Evolutionary conservation across 2,888 invertebrate species (phyloP).

Genomic region (Sisyra terminalis): DNA sequence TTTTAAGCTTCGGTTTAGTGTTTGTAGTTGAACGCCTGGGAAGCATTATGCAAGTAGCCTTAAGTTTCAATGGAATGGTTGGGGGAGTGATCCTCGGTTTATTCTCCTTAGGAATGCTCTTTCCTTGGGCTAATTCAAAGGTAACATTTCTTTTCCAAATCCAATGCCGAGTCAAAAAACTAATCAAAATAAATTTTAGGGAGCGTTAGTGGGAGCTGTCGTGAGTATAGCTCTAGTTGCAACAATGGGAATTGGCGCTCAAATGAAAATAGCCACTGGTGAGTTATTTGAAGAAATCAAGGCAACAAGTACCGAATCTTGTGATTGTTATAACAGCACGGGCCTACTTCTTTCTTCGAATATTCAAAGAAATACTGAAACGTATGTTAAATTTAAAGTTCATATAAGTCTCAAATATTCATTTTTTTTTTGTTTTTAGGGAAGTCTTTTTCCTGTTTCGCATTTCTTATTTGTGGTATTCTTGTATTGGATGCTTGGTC

Average conservation of each 20-base stretch:
- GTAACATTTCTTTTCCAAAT: constrained; percentile 24
- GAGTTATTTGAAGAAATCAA: constrained; percentile 25
- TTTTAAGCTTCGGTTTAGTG: constrained; percentile 46
- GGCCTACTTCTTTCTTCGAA: neutral
- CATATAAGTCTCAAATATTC: neutral
- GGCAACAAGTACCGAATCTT: constrained; percentile 34
- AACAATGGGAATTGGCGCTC: constrained; percentile 51
- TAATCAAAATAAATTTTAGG: constrained; percentile 25
- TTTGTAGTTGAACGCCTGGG: constrained; percentile 78
- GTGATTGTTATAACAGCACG: constrained; percentile 29
- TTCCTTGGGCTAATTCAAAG: constrained; percentile 73
- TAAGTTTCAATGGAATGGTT: constrained; percentile 78
- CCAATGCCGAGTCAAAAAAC: neutral
- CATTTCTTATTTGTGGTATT: constrained; percentile 85
- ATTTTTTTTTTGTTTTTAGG: constrained; percentile 15
- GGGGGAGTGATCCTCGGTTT: constrained; percentile 78
- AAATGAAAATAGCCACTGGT: constrained; percentile 34
- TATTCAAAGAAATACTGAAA: neutral
- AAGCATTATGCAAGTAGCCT: constrained; percentile 73
- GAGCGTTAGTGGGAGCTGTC: constrained; percentile 45
- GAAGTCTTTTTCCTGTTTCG: constrained; percentile 36
- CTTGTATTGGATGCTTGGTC: constrained; percentile 57
- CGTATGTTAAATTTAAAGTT: constrained; percentile 4
- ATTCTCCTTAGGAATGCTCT: constrained; percentile 76
- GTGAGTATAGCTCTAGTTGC: constrained; percentile 40